phyloP scores from a whole-genome alignment of 2,797 vertebrate species.

The Columba guinea region DNA sequence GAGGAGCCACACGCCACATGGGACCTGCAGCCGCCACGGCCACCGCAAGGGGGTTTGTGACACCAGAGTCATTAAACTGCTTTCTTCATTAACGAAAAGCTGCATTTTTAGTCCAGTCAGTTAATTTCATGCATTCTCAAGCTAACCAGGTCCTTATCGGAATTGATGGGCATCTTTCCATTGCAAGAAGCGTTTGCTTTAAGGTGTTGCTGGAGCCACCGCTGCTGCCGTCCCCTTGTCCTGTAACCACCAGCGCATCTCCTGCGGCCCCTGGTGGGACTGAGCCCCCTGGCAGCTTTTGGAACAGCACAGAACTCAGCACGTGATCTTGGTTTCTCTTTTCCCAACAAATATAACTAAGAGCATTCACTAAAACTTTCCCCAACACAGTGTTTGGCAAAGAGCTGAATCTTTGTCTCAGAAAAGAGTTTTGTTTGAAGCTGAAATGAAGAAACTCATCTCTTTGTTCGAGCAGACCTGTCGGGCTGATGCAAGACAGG shows the following conservation, averaged over 20 bases:
- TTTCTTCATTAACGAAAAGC: background rate
- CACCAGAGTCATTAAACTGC: background rate
- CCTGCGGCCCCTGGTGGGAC: background rate
- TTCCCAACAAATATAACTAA: accelerated
- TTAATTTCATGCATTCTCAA: background rate
- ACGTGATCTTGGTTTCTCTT: accelerated
- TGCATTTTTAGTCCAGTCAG: background rate
- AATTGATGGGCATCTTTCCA: background rate
- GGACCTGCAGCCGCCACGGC: too few species aligned
- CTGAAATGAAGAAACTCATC: background rate
- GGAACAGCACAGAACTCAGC: background rate
- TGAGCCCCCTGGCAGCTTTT: background rate
- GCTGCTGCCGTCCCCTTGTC: accelerated
- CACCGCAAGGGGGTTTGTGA: background rate
- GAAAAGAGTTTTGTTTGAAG: accelerated
- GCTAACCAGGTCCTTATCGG: background rate
- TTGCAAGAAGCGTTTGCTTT: accelerated
- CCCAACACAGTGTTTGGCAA: accelerated
- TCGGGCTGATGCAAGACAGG: background rate
- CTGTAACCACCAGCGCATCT: accelerated
- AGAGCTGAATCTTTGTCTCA: accelerated
- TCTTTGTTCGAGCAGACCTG: background rate
- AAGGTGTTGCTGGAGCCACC: accelerated
- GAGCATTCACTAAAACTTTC: background rate
- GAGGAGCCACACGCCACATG: accelerated